Conservation (phyloP, 2,888 invertebrate species). For the Spodoptera exigua region DNA sequence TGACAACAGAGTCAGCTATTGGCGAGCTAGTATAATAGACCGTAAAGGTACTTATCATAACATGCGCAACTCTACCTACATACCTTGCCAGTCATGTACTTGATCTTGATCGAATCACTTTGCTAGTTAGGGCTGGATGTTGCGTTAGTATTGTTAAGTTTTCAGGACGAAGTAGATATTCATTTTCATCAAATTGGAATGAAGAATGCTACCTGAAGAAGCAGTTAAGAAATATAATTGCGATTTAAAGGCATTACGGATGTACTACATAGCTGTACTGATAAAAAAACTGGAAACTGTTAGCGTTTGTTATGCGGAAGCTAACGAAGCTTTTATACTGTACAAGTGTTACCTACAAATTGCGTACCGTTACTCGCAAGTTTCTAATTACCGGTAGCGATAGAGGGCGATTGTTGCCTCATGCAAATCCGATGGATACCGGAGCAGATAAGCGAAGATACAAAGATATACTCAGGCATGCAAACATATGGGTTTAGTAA, state of each 20-base stretch:
- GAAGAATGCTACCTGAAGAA: constrained; percentile 17
- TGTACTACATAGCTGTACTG: constrained; percentile 13
- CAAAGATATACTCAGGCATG: constrained; percentile 58
- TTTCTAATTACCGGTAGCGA: constrained; percentile 84
- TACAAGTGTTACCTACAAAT: constrained; percentile 72
- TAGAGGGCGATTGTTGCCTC: constrained; percentile 82
- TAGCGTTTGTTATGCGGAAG: constrained; percentile 55
- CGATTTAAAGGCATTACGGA: constrained; percentile 19
- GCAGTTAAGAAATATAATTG: constrained; percentile 12
- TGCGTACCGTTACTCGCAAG: constrained; percentile 81
- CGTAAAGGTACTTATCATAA: constrained; percentile 55
- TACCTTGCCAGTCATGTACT: constrained; percentile 35
- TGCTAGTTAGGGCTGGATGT: constrained; percentile 17
- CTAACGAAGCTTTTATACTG: constrained; percentile 63
- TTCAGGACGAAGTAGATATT: not conserved
- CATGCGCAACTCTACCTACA: constrained; percentile 43
- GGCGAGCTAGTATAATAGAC: constrained; percentile 59
- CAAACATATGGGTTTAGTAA: constrained; percentile 47
- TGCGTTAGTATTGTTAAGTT: constrained; percentile 6
- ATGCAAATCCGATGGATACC: constrained; percentile 82
- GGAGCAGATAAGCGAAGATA: constrained; percentile 68
- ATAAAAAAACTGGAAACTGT: constrained; percentile 38
- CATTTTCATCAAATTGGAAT: constrained; percentile 13
- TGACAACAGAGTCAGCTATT: constrained; percentile 67
- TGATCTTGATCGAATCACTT: constrained; percentile 46